These are phyloP conservation scores for Leptinotarsa undecemlineata DNA, from an alignment of 1,140 invertebrate species.

Conservation along the genomic window DNA sequence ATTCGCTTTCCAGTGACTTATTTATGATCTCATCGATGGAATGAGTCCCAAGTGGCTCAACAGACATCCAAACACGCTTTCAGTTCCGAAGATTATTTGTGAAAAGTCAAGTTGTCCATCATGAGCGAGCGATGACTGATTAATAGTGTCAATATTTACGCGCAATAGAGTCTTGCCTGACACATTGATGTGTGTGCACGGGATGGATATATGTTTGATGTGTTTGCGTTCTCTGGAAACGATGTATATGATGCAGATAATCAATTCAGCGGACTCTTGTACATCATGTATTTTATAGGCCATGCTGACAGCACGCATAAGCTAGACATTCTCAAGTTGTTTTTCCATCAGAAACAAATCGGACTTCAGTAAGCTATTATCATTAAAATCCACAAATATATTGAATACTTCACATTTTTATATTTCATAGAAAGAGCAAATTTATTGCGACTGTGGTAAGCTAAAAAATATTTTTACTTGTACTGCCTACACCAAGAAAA, in stretches of 20 bases:
- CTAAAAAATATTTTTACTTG: too few species aligned
- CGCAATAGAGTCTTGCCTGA: constrained; percentile 39
- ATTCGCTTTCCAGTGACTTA: constrained; percentile 42
- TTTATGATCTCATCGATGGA: constrained; percentile 47
- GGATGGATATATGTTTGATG: constrained; percentile 29
- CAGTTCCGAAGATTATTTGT: constrained; percentile 44
- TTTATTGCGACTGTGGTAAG: too few species aligned
- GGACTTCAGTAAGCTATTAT: too few species aligned
- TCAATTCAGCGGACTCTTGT: neutral
- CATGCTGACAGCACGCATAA: too few species aligned
- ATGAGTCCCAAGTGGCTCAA: constrained; percentile 37
- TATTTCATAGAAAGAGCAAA: too few species aligned
- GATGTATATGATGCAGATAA: constrained; percentile 8
- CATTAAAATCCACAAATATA: too few species aligned
- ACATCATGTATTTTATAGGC: too few species aligned
- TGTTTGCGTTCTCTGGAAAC: constrained; percentile 13
- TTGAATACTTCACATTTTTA: too few species aligned
- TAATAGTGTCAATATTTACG: constrained; percentile 39
- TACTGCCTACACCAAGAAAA: too few species aligned
- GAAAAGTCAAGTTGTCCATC: constrained; percentile 50
- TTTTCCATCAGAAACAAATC: too few species aligned
- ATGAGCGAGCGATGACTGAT: constrained; percentile 43
- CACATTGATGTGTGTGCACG: constrained; percentile 45
- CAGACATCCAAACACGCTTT: constrained; percentile 36
- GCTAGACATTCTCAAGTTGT: too few species aligned